Base-by-base conservation (phyloP, 2,113 vertebrate genomes). In the Illadopsis cleaveri region DNA sequence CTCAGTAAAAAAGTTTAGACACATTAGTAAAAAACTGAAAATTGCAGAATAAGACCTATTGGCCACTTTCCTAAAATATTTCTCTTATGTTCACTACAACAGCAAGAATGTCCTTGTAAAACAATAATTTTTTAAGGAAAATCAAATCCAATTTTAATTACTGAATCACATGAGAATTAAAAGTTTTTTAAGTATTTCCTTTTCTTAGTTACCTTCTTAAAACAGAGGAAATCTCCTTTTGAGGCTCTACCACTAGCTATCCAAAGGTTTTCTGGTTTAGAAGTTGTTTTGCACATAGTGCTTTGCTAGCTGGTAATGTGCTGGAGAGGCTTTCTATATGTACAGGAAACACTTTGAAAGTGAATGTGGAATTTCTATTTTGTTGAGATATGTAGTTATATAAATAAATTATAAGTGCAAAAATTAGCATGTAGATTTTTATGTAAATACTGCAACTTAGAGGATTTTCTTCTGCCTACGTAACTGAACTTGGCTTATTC, bases 231-330 rank as follows among this genome's bases (percentile, higher is more conserved):
- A 70, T 70, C 11, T 95, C 18, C 31, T 76, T 88, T 4, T 12
- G 37, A 84, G 19, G 42, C 24, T 83, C 28, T 64, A 56, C 9
- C 54, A 71, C 35, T 53, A 86, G n/a, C 25, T 88, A 76, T 62
- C 40, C 58, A 71, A 77, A 15, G 24, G 64, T 89, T 95, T 96
- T 91, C 56, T 53, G 20, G 61, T 91, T 96, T 93, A 95, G 53
- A 91, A 86, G 22, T 42, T 81, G 25, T 50, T 95, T 86, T 82
- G 33, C 40, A 53, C 10, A 82, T 93, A n/a, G 33, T 62, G 15
- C 35, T 96, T 84, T 76, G 16, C 31, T 38, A 75, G 64, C 12
- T 90, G 33, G 8, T 79, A 70, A 86, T 60, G 16, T n/a, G 42
- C 45, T 54, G 24, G 48, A 44, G 71, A 75, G 24, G 11, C 2